Percentiles rank a stretch among this genome's conserved stretches.
These are phyloP conservation scores for Zingel zingel DNA, from an alignment of 2,113 vertebrate genomes.

Conservation along the genomic window DNA sequence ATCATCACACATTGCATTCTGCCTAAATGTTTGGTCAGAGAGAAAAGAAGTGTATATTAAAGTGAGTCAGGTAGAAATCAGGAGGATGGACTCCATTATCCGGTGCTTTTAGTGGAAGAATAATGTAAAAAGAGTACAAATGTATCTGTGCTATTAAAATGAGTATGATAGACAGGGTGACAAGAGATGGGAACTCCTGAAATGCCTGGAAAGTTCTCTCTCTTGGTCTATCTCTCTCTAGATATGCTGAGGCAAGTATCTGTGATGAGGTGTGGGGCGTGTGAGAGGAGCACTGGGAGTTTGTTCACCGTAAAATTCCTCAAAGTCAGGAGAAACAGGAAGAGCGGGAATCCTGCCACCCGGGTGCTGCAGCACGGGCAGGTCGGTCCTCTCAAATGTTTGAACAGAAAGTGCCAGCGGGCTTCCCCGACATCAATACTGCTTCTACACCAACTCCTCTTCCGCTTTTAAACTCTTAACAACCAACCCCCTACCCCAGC, in stretches of 20 bases:
- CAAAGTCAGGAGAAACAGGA: slow-evolving; percentile 86
- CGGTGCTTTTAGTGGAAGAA: not conserved
- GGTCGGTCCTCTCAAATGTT: slow-evolving; percentile 80
- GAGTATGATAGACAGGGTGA: slow-evolving; percentile 10
- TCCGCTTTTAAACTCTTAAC: slow-evolving; percentile 82
- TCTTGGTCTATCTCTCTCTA: slow-evolving; percentile 44
- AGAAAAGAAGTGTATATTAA: not conserved
- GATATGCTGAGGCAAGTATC: slow-evolving; percentile 84
- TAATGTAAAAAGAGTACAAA: not conserved
- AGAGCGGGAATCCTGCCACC: slow-evolving; percentile 78
- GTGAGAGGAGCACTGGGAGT: slow-evolving; percentile 77
- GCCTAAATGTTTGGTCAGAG: not conserved
- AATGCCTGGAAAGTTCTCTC: slow-evolving; percentile 67
- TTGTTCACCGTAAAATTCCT: slow-evolving; percentile 82
- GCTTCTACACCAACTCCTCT: slow-evolving; percentile 74
- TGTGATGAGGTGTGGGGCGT: slow-evolving; percentile 66
- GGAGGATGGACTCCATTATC: not conserved
- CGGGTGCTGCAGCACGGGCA: slow-evolving; percentile 56
- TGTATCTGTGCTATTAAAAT: not conserved
- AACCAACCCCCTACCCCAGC: slow-evolving; percentile 64
- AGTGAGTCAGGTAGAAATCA: not conserved
- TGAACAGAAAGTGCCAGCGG: slow-evolving; percentile 80
- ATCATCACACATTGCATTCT: not conserved
- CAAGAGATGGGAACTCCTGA: slow-evolving; percentile 41
- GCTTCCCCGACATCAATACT: slow-evolving; percentile 83